A percentile compares a stretch with the other conserved stretches of the same genome.
These are phyloP conservation scores for Amblyornis subalaris DNA, from an alignment of 2,113 vertebrate genomes.

Conservation along the genomic window DNA sequence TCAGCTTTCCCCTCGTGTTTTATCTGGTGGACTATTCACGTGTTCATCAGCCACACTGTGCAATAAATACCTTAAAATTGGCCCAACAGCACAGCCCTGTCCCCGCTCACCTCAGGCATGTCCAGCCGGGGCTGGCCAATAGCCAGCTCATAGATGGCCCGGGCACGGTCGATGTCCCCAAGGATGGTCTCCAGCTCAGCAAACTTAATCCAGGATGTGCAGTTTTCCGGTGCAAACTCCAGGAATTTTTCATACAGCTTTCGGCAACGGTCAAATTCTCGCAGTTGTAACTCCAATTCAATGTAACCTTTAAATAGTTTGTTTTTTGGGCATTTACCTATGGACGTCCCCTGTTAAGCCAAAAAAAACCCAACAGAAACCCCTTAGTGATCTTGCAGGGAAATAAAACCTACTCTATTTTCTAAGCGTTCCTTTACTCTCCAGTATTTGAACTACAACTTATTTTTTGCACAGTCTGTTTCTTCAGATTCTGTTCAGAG, in stretches of 20 bases:
- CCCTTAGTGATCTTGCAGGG: neutral
- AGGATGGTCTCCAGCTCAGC: slow-evolving; percentile 94
- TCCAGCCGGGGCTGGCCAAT: slow-evolving; percentile 93
- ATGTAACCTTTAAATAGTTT: slow-evolving; percentile 98
- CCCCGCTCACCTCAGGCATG: slow-evolving; percentile 89
- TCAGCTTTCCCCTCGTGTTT: neutral
- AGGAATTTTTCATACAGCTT: slow-evolving; percentile 97
- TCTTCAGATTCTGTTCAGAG: neutral
- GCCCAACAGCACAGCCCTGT: neutral
- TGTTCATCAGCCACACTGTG: neutral
- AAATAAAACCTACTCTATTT: neutral
- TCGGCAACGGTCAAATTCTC: slow-evolving; percentile 95
- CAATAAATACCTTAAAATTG: neutral
- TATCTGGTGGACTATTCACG: neutral
- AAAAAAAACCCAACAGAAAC: neutral
- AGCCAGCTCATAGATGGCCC: slow-evolving; percentile 93
- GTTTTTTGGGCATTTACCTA: slow-evolving; percentile 96
- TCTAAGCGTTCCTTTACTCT: neutral
- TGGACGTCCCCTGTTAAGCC: slow-evolving; percentile 81
- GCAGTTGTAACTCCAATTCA: slow-evolving; percentile 90
- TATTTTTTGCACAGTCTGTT: neutral
- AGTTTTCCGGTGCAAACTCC: slow-evolving; percentile 94
- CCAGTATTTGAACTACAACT: neutral
- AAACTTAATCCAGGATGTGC: slow-evolving; percentile 98
- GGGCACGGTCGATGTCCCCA: slow-evolving; percentile 86